These are phyloP conservation scores for Macaca mulatta DNA, from an alignment of 2,113 vertebrate species.

Conservation along the genomic window DNA sequence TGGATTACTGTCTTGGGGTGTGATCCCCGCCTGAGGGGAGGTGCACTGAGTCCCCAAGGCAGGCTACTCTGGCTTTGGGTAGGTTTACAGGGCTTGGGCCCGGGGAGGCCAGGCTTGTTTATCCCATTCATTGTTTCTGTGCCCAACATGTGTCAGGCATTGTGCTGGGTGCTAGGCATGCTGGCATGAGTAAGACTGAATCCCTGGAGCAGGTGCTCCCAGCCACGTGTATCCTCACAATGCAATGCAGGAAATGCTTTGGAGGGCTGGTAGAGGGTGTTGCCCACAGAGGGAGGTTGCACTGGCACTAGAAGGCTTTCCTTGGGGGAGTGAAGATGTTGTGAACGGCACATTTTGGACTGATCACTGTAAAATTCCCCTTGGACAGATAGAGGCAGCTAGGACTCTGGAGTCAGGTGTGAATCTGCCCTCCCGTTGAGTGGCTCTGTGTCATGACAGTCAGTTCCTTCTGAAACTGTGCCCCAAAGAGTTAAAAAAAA, in stretches of 20 bases:
- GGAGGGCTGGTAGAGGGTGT: neutral
- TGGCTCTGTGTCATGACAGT: neutral
- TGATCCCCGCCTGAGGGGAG: neutral
- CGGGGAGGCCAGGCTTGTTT: neutral
- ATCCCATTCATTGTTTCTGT: neutral
- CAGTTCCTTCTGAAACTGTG: neutral
- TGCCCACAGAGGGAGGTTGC: neutral
- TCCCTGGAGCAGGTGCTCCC: neutral
- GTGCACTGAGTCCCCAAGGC: neutral
- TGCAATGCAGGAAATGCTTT: accelerated
- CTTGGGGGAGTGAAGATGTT: neutral
- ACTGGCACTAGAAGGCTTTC: accelerated
- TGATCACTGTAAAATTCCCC: neutral
- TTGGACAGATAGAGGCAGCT: accelerated
- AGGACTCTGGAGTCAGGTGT: neutral
- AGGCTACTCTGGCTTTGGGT: neutral
- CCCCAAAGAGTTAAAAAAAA: too few species aligned
- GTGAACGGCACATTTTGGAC: accelerated
- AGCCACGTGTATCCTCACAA: neutral
- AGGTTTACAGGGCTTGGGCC: neutral
- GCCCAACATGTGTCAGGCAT: neutral
- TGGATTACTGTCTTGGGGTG: neutral
- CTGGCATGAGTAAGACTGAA: neutral
- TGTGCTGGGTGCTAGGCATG: neutral
- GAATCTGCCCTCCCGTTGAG: neutral